phyloP scores from a whole-genome alignment of 2,797 vertebrate species.

The Lepidocolaptes lacrymiger region DNA sequence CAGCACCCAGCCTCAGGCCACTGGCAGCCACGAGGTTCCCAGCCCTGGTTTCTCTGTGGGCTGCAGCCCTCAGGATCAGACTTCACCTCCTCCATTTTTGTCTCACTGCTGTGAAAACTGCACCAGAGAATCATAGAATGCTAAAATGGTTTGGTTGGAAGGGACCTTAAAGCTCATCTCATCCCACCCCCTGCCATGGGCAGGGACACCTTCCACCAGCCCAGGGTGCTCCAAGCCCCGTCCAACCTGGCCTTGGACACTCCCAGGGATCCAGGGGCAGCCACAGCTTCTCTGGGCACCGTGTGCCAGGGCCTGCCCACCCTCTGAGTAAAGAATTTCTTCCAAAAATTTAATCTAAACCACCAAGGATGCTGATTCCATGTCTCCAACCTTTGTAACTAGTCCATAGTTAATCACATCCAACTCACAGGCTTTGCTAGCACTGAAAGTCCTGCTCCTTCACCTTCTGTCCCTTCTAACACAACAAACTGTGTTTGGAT shows the following conservation, averaged over 20 bases:
- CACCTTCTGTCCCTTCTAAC: not conserved
- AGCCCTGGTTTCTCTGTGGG: not conserved
- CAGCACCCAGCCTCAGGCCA: fast-evolving
- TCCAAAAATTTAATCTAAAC: not conserved
- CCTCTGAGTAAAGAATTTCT: not conserved
- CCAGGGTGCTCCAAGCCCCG: not conserved
- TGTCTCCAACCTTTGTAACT: not conserved
- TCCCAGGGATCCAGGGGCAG: not conserved
- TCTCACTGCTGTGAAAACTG: not conserved
- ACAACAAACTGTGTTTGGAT: fast-evolving
- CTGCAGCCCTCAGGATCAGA: not conserved
- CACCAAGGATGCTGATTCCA: not conserved
- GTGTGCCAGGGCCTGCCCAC: not conserved
- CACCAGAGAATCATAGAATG: not conserved
- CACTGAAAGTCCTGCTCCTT: not conserved
- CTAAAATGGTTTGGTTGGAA: not conserved
- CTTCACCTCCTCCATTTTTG: not conserved
- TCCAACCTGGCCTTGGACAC: not conserved
- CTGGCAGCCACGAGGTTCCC: not conserved
- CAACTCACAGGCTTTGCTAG: not conserved
- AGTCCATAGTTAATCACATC: not conserved
- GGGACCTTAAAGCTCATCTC: not conserved
- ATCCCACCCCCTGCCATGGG: not conserved
- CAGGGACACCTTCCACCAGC: not conserved
- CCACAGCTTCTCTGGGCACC: not conserved